A percentile compares a stretch with the other conserved stretches of the same genome.
Evolutionary conservation across 2,113 vertebrate species (phyloP).

Genomic region (Podilymbus podiceps): DNA sequence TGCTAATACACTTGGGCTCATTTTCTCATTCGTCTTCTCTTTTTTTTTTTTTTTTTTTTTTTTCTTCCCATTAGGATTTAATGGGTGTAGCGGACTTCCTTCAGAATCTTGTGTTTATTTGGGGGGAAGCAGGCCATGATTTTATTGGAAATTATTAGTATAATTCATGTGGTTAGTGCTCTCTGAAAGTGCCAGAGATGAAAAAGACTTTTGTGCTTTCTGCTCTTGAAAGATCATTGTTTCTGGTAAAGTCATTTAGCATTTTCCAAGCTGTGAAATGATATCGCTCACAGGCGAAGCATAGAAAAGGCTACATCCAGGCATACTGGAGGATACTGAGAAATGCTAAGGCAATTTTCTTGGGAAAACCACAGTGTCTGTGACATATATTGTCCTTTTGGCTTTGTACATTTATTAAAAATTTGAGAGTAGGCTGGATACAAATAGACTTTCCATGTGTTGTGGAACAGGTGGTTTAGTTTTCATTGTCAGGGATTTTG

Average conservation of each 20-base stretch:
- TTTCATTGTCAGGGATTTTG: neutral
- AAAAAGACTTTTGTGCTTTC: slow-evolving; percentile 6
- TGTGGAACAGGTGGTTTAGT: neutral
- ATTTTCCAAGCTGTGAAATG: neutral
- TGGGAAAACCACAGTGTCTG: neutral
- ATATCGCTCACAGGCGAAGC: neutral
- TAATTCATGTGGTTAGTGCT: neutral
- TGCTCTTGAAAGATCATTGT: neutral
- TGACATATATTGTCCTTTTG: neutral
- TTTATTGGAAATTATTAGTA: neutral
- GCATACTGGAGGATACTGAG: neutral
- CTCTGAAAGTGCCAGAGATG: neutral
- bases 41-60: neutral
- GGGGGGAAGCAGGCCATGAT: neutral
- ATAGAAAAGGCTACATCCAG: neutral
- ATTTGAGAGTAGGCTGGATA: neutral
- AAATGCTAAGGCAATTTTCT: neutral
- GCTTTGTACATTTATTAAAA: neutral
- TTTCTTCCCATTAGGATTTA: neutral
- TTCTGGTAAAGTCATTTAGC: neutral
- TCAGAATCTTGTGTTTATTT: neutral
- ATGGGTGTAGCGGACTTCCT: neutral
- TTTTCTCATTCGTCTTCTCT: neutral
- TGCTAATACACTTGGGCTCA: neutral
- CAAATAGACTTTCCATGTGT: neutral